Evolutionary conservation across 2,113 vertebrate species (phyloP).

Genomic region (Plectropomus leopardus): DNA sequence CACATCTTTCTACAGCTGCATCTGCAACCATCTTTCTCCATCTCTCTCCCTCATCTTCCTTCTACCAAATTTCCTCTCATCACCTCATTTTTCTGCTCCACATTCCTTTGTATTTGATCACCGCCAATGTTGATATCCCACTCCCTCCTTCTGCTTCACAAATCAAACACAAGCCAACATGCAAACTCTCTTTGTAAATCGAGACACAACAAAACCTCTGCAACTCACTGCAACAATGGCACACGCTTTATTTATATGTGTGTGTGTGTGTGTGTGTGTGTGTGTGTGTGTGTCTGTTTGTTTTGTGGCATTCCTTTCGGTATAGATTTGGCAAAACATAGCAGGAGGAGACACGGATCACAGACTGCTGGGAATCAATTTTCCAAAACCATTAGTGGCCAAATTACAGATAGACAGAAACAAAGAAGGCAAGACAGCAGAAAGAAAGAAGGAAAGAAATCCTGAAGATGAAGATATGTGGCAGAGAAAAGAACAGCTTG

Average conservation of each 20-base stretch:
- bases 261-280: conserved; percentile 18
- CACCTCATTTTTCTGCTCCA: conserved; percentile 20
- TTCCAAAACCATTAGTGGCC: conserved; percentile 47
- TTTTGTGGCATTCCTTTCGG: conserved; percentile 35
- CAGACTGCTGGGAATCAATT: conserved; percentile 54
- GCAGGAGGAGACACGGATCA: conserved; percentile 58
- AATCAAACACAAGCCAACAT: conserved; percentile 54
- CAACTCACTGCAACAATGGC: conserved; percentile 36
- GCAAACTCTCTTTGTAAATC: conserved; percentile 21
- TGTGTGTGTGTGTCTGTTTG: conserved; percentile 8
- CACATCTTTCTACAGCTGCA: conserved; percentile 9
- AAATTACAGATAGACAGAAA: conserved; percentile 46
- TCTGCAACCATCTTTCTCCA: conserved; percentile 17
- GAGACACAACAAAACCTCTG: conserved; percentile 33
- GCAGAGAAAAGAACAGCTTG: conserved; percentile 43
- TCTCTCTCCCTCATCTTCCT: conserved; percentile 11
- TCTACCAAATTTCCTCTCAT: conserved; percentile 23
- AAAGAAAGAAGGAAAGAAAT: conserved; percentile 4
- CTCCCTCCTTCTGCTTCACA: conserved; percentile 35
- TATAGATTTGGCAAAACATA: conserved; percentile 62
- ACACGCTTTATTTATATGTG: not conserved
- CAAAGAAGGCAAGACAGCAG: conserved; percentile 1
- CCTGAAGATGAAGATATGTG: conserved; percentile 26
- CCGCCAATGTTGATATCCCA: conserved; percentile 52
- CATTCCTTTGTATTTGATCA: conserved; percentile 65